Conservation (phyloP, 2,888 invertebrate genomes). For the Timandra comae region DNA sequence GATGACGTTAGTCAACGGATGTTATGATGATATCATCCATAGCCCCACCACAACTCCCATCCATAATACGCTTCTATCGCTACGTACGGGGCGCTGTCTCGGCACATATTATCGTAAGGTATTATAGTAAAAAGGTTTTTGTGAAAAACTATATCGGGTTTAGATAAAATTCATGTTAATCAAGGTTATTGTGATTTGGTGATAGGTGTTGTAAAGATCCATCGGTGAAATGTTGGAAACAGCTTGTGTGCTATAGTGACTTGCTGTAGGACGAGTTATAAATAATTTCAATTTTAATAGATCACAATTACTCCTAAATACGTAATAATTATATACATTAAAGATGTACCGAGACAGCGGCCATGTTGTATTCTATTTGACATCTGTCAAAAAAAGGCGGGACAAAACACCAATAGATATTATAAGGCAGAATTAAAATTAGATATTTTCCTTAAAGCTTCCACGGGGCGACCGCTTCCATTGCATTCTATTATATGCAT, state of each 20-base stretch:
- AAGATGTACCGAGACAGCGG: conserved; percentile 16
- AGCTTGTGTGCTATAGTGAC: too few relatives aligned
- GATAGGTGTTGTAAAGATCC: too few relatives aligned
- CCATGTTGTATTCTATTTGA: conserved; percentile 23
- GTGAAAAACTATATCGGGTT: background rate
- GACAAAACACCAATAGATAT: conserved; percentile 47
- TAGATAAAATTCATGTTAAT: background rate
- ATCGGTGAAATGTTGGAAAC: too few relatives aligned
- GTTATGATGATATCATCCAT: too few relatives aligned
- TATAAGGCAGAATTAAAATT: conserved; percentile 42
- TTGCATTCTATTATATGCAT: conserved; percentile 22
- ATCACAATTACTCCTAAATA: background rate
- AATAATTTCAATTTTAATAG: background rate
- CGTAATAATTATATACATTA: background rate
- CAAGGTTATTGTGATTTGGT: background rate
- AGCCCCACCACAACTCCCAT: background rate
- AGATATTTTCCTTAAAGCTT: conserved; percentile 47
- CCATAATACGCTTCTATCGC: background rate
- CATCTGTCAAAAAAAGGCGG: conserved; percentile 44
- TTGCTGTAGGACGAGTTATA: background rate
- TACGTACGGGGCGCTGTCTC: background rate
- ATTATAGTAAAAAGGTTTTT: background rate
- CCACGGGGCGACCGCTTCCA: conserved; percentile 48
- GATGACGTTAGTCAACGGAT: conserved; percentile 33
- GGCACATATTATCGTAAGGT: background rate